Conservation (phyloP, 1,140 invertebrate genomes). For the Mycetomoellerius zeteki region DNA sequence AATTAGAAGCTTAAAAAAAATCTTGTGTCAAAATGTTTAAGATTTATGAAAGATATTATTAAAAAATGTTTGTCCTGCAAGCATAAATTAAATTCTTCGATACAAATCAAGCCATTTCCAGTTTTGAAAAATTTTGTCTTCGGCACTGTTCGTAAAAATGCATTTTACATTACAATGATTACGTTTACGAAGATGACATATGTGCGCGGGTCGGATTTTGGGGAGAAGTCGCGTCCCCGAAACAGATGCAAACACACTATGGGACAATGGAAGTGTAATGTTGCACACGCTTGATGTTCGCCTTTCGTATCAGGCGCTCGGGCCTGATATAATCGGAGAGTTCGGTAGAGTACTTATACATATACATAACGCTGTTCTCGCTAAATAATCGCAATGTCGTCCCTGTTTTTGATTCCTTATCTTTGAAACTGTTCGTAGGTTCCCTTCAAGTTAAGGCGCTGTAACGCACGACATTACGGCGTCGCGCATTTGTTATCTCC, state of each 20-base stretch:
- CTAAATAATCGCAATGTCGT: conserved; percentile 76
- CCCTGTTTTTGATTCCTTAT: conserved; percentile 71
- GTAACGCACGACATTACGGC: conserved; percentile 46
- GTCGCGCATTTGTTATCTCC: conserved; percentile 65
- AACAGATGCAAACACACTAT: conserved; percentile 36
- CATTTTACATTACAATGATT: conserved; percentile 65
- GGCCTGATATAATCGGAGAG: conserved; percentile 42
- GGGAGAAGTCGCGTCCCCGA: conserved; percentile 38
- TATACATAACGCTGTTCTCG: conserved; percentile 66
- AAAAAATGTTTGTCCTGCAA: background rate
- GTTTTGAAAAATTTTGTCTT: conserved; percentile 42
- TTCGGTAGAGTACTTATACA: conserved; percentile 55
- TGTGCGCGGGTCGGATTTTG: conserved; percentile 52
- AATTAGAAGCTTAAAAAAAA: background rate
- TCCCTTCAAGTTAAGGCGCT: conserved; percentile 66
- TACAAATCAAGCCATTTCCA: conserved; percentile 20
- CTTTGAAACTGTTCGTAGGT: conserved; percentile 81
- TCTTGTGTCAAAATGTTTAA: background rate
- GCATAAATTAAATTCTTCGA: background rate
- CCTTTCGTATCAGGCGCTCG: conserved; percentile 14
- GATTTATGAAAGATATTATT: background rate
- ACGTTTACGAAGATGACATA: conserved; percentile 56
- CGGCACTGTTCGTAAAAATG: conserved; percentile 66
- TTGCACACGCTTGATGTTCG: conserved; percentile 35
- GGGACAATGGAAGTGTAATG: conserved; percentile 66